Base-by-base conservation (phyloP, 2,113 vertebrate genomes). In the Pao palembangensis region DNA sequence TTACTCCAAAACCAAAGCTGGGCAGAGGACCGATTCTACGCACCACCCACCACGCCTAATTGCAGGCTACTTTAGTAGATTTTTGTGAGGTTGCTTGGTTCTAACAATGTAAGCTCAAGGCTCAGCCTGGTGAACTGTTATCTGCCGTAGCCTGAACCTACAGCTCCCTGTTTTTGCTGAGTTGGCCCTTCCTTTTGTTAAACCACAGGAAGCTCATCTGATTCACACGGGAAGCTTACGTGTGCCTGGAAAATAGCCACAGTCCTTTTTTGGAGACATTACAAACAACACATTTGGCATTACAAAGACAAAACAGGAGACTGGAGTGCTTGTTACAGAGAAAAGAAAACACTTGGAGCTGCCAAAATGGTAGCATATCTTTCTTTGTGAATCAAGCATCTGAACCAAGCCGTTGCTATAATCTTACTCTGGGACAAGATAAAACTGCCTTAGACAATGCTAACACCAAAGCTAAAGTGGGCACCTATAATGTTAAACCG, bases 151-250 rank as follows among this genome's bases (percentile, higher is more conserved):
- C 38, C 31, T 79, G 72, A 73, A 44, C 67, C 69, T 61, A n/a
- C n/a, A n/a, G n/a, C n/a, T n/a, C n/a, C n/a, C n/a, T n/a, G 43
- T 49, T 20, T 62, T 54, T 69, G 73, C 69, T 57, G 78, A 85
- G 34, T 60, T 23, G 21, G 74, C 63, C 56, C 55, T 85, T 82
- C 64, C 78, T 75, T 52, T 48, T 81, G 42, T 63, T 76, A 48
- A 54, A 81, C 73, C 79, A 78, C 78, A 84, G 85, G 85, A 89
- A 80, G 72, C 69, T 54, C 52, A 31, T 47, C 50, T 48, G 41
- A 55, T 80, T 71, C 78, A 62, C 79, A 78, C 78, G 83, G 85
- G 85, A 89, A 80, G 82, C 52, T 61, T 58, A 67, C 3, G 64
- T 76, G 60, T 50, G 76, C 34, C 31, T 71, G 66, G 62, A 71